phyloP scores from a whole-genome alignment of 2,888 invertebrate species.

The Mimachlamys varia region DNA sequence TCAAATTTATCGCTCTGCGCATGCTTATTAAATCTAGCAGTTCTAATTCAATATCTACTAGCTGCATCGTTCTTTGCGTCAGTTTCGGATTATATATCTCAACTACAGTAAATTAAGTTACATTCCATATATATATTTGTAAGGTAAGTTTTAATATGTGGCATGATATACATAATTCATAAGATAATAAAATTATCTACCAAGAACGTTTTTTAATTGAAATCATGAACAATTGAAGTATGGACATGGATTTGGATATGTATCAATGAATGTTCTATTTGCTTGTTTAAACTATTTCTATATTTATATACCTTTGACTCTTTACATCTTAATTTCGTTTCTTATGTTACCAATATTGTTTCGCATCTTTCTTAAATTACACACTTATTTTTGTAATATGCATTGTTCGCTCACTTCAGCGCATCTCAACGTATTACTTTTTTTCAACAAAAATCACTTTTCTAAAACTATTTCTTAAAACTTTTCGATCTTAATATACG shows the following conservation, averaged over 20 bases:
- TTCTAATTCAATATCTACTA: neutral
- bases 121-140: neutral
- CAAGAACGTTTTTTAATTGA: too few relatives aligned
- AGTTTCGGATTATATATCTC: neutral
- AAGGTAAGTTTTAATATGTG: neutral
- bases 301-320: neutral
- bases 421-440: neutral
- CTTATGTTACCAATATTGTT: conserved; percentile 9
- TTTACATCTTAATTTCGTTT: neutral
- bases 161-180: neutral
- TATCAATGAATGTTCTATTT: neutral
- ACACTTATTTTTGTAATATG: conserved; percentile 20
- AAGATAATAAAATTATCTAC: neutral
- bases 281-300: neutral
- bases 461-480: conserved; percentile 3
- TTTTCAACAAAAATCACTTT: neutral
- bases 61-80: neutral
- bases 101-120: neutral
- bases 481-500: neutral
- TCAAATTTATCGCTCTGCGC: neutral
- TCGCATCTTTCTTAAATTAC: conserved; percentile 15
- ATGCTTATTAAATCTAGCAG: neutral
- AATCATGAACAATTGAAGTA: too few relatives aligned
- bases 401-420: conserved; percentile 32
- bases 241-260: neutral